A percentile compares a stretch with the other conserved stretches of the same genome.
phyloP scores from a whole-genome alignment of 2,888 invertebrate species.

The Himalopsyche japonica region DNA sequence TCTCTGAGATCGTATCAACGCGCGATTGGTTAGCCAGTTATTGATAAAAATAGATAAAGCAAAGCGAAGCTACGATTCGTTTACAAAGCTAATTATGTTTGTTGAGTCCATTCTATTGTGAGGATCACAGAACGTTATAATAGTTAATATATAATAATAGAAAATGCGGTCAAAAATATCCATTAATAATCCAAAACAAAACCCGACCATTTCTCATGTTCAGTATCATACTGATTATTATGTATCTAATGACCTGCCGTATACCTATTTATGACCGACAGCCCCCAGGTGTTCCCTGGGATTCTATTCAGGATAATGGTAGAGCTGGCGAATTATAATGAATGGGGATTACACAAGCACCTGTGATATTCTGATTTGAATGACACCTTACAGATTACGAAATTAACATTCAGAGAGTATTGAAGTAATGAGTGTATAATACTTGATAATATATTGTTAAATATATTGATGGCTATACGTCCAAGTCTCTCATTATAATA shows the following conservation, averaged over 20 bases:
- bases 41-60: no score
- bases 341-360: neutral
- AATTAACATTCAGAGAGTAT: neutral
- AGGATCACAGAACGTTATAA: no score
- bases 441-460: neutral
- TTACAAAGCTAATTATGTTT: no score
- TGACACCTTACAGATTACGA: neutral
- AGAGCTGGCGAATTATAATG: neutral
- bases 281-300: neutral
- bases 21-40: no score
- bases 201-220: neutral
- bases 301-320: neutral
- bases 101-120: no score
- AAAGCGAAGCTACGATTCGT: no score
- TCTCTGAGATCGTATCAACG: no score
- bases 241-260: neutral
- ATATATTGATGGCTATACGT: no score
- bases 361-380: neutral
- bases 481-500: no score
- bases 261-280: neutral
- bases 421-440: neutral
- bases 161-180: no score
- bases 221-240: neutral
- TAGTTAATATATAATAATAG: no score
- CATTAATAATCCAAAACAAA: neutral